Evolutionary conservation across 2,888 invertebrate species (phyloP), one percentile per base, ranked within the genome.

Genomic region (Sialis fuliginosa): DNA sequence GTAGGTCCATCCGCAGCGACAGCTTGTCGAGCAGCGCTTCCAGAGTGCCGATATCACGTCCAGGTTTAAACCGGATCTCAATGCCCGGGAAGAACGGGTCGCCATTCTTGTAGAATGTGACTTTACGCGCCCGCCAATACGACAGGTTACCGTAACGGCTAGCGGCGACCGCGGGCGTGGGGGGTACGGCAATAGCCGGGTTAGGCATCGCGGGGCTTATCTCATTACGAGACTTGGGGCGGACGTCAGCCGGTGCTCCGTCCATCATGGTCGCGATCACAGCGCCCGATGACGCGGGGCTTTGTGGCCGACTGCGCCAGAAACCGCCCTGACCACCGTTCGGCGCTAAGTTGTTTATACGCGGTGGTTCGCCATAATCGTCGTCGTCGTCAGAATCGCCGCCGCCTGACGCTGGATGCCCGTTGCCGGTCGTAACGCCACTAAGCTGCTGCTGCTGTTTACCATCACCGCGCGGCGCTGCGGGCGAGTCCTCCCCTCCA

Each of bases 31-130:
- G 70, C 40, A 95, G 68, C 10, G 82, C 81, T 58, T 91, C 90
- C 68, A 93, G 66, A 9, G 83, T 86, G 39, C 81, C 81, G 57
- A 93, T 81, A 59, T 90, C 90, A 50, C 89, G 73, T 2, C 90
- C 90, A 0, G 90, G 88, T 52, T 88, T 86, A 60, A 93, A 89
- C 55, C 85, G 74, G 60, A 86, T 81, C 63, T 89, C 90, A 35
- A 90, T 78, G 0, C 92, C 91, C 10, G 87, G 88, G 60, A 85
- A 90, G 61, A 89, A 88, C 0, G 89, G 86, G 61, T 93, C 92
- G 4, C 93, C 93, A 72, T 93, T 95, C 61, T 88, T 80, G 68
- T 86, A 93, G 66, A 95, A 92, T 1, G 86, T 81, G 48, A 92
- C 86, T 45, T 89, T 71, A 49, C 88, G 71, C 1, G 89, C 87